phyloP scores from a whole-genome alignment of 30 jellyfish, hydroid and myxozoan genomes.

The Mastigias papua region DNA sequence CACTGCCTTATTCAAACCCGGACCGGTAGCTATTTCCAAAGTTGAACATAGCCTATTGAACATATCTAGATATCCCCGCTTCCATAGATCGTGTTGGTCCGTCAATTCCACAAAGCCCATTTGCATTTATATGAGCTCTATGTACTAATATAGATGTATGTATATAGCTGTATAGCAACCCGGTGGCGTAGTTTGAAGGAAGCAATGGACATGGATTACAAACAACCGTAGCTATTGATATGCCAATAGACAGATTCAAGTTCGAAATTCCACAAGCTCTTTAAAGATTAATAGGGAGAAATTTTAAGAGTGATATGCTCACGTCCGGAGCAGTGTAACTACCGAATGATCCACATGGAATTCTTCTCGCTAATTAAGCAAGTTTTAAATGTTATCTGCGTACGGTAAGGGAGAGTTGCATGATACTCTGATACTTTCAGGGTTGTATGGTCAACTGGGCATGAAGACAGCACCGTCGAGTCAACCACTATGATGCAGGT shows the following conservation, averaged over 20 bases:
- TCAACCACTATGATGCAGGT: too few relatives aligned
- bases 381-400: too few relatives aligned
- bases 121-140: not conserved
- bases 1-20: too few relatives aligned
- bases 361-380: not conserved
- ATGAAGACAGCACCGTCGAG: too few relatives aligned
- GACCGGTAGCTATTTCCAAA: too few relatives aligned
- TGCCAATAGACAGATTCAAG: conserved; percentile 13
- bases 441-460: too few relatives aligned
- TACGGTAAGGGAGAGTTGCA: too few relatives aligned
- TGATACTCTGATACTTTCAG: too few relatives aligned
- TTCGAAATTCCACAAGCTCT: conserved; percentile 40
- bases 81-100: not conserved
- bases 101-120: not conserved
- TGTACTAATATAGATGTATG: not conserved
- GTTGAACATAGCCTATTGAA: too few relatives aligned
- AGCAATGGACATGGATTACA: not conserved
- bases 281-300: conserved; percentile 24
- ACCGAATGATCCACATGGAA: not conserved
- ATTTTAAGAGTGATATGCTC: not conserved
- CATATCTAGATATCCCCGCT: too few relatives aligned
- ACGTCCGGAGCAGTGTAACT: not conserved
- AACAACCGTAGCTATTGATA: not conserved
- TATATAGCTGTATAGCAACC: conserved; percentile 1
- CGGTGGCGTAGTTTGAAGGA: conserved; percentile 31